These are phyloP conservation scores for Lepilemur septentrionalis DNA, from an alignment of 2,797 vertebrate species.

Conservation along the genomic window DNA sequence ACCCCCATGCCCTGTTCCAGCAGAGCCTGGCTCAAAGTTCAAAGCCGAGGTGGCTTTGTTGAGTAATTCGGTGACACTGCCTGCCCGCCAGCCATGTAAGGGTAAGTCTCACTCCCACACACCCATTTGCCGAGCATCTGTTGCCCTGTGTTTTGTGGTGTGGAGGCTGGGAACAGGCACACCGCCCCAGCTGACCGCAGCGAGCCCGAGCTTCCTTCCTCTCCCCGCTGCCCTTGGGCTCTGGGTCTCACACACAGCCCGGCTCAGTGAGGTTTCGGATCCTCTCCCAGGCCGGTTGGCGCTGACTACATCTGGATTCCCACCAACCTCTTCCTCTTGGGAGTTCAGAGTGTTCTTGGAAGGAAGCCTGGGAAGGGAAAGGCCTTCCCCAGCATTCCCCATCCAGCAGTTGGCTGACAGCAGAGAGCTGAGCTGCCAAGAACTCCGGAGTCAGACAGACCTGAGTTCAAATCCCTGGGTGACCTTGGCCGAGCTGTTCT, in stretches of 20 bases:
- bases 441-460: constrained; percentile 51
- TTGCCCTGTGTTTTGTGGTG: constrained; percentile 69
- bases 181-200: constrained; percentile 26
- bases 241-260: constrained; percentile 45
- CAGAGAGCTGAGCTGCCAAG: constrained; percentile 30
- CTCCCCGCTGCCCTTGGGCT: constrained; percentile 47
- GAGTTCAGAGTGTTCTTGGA: constrained; percentile 81
- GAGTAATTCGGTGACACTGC: constrained; percentile 66
- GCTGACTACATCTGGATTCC: constrained; percentile 67
- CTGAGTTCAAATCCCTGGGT: constrained; percentile 73
- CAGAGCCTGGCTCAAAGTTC: constrained; percentile 72
- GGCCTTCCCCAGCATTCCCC: constrained; percentile 72
- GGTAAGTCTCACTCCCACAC: constrained; percentile 49
- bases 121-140: constrained; percentile 66
- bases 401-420: constrained; percentile 68
- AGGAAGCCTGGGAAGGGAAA: constrained; percentile 78
- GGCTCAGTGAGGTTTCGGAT: constrained; percentile 60
- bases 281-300: constrained; percentile 73
- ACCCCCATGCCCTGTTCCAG: constrained; percentile 39
- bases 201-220: constrained; percentile 69
- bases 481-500: constrained; percentile 60
- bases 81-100: constrained; percentile 34
- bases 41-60: constrained; percentile 74
- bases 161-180: constrained; percentile 58
- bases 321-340: constrained; percentile 74